These are phyloP conservation scores for Guaruba guarouba DNA, from an alignment of 2,113 vertebrate genomes.

Conservation along the genomic window DNA sequence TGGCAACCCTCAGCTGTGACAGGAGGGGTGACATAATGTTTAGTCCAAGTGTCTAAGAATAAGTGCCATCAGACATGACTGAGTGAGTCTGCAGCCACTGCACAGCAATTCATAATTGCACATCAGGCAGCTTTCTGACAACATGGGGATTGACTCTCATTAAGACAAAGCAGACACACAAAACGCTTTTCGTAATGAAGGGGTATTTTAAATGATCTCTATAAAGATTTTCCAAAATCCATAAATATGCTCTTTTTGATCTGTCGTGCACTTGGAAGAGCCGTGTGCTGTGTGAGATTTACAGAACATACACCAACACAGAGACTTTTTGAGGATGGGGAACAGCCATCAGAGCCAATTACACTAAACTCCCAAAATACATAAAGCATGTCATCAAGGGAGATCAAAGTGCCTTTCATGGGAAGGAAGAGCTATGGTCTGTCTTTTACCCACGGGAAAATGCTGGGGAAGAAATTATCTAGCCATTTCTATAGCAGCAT, in stretches of 20 bases:
- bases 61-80: background rate
- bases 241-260: background rate
- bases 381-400: slow-evolving; percentile 39
- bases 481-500: slow-evolving; percentile 1
- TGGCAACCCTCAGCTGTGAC: background rate
- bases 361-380: background rate
- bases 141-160: background rate
- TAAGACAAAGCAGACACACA: background rate
- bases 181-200: background rate
- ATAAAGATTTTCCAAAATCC: slow-evolving; percentile 4
- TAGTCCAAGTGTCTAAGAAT: background rate
- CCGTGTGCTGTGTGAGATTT: background rate
- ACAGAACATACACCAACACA: background rate
- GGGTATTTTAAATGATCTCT: background rate
- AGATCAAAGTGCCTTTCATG: slow-evolving; percentile 59
- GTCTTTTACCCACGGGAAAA: slow-evolving; percentile 37
- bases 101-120: background rate
- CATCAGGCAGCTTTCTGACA: background rate
- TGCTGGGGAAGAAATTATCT: background rate
- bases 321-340: background rate
- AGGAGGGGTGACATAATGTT: background rate
- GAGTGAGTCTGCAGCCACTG: background rate
- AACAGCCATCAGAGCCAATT: slow-evolving; percentile 17
- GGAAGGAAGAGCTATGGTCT: slow-evolving; percentile 28
- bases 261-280: rapidly evolving